phyloP scores from a whole-genome alignment of 1,140 invertebrate species.

The Probaryconus sp. region DNA sequence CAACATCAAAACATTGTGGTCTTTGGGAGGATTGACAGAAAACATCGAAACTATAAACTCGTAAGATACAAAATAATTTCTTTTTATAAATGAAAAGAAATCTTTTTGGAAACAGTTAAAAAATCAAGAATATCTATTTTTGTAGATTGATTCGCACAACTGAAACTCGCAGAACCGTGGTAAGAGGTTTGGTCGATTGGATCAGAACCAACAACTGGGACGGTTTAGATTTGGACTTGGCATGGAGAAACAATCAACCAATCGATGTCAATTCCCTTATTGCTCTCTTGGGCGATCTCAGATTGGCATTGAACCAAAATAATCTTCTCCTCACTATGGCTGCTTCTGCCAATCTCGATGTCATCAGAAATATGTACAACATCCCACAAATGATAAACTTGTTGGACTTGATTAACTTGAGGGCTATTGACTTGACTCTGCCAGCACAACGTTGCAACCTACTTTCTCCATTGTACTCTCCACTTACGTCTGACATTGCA shows the following conservation, averaged over 20 bases:
- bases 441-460: neutral
- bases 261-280: too few relatives aligned
- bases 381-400: slow-evolving; percentile 6
- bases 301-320: neutral
- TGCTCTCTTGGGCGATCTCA: slow-evolving; percentile 8
- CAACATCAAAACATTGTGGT: slow-evolving; percentile 11
- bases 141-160: neutral
- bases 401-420: slow-evolving; percentile 29
- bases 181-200: slow-evolving; percentile 2
- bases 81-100: neutral
- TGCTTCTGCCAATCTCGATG: slow-evolving; percentile 1
- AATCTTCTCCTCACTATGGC: slow-evolving; percentile 14
- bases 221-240: slow-evolving; percentile 33
- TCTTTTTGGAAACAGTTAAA: too few relatives aligned
- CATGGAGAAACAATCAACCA: too few relatives aligned
- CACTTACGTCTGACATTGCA: neutral
- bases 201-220: slow-evolving; percentile 4
- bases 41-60: neutral
- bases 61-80: neutral
- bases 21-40: slow-evolving; percentile 23
- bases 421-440: neutral
- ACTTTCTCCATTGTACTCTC: slow-evolving; percentile 11
- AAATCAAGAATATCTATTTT: neutral
- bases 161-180: neutral
- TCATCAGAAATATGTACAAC: slow-evolving; percentile 6